Conservation (phyloP, 1,140 invertebrate genomes). For the Chironomus striatipennis region DNA sequence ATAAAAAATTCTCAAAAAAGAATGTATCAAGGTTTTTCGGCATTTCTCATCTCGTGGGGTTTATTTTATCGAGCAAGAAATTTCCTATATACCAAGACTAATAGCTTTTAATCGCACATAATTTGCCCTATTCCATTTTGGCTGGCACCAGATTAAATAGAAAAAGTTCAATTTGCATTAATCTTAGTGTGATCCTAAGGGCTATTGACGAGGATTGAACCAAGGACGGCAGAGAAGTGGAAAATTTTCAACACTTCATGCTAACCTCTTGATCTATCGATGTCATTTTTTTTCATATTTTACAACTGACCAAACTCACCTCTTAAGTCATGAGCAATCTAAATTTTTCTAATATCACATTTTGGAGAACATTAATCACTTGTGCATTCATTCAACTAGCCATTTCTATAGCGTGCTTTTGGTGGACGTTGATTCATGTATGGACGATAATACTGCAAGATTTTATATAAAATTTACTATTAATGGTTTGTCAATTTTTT, state of each 20-base stretch:
- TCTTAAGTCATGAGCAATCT: background rate
- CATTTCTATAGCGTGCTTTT: background rate
- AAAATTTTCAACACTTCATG: background rate
- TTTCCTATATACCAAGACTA: slow-evolving; percentile 22
- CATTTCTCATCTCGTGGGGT: slow-evolving; percentile 21
- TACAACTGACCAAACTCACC: background rate
- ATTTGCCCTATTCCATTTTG: slow-evolving; percentile 5
- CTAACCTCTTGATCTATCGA: background rate
- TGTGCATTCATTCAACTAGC: background rate
- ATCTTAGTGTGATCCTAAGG: slow-evolving; percentile 21
- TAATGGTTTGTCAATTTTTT: background rate
- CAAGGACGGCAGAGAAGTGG: background rate
- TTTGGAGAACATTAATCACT: background rate
- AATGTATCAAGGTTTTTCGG: slow-evolving; percentile 20
- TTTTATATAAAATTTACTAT: background rate
- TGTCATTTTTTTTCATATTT: background rate
- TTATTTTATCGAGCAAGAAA: slow-evolving; percentile 19
- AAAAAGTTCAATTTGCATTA: background rate
- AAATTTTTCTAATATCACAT: background rate
- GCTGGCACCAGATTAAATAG: slow-evolving; percentile 17
- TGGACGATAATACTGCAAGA: background rate
- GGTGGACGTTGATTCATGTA: background rate
- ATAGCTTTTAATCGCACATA: slow-evolving; percentile 19
- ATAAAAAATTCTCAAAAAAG: background rate
- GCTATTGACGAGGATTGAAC: background rate